Evolutionary conservation across 1,140 invertebrate species (phyloP).

Genomic region (Brachionus rotundiformis): DNA sequence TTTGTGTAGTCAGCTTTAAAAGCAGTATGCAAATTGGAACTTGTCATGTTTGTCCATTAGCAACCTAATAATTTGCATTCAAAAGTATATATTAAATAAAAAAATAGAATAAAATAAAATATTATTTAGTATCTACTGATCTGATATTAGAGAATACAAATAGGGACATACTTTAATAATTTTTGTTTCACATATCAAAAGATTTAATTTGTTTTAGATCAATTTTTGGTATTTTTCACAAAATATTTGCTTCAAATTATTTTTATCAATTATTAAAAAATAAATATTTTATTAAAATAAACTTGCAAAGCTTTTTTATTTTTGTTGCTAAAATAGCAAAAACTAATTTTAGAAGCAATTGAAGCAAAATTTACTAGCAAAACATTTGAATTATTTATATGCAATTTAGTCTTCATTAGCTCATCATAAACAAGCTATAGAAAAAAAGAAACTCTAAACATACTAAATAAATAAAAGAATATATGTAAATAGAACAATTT

Average conservation of each 20-base stretch:
- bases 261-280: neutral
- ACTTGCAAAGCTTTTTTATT: neutral
- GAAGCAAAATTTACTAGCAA: neutral
- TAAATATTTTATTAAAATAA: neutral
- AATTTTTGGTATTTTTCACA: neutral
- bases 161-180: too few relatives aligned
- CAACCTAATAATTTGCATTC: neutral
- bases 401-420: neutral
- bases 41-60: neutral
- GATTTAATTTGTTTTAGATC: neutral
- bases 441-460: neutral
- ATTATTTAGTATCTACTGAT: too few relatives aligned
- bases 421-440: neutral
- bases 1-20: neutral
- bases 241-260: slow-evolving; percentile 6
- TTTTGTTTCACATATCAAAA: too few relatives aligned
- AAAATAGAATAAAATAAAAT: neutral
- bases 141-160: too few relatives aligned
- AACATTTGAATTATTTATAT: neutral
- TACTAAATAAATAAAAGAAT: neutral
- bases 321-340: neutral
- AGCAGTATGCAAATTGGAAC: neutral
- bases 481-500: neutral
- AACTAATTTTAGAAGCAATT: neutral
- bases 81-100: too few relatives aligned